These are phyloP conservation scores for Parnassius orleans DNA, from an alignment of 2,888 invertebrate species.

Conservation along the genomic window DNA sequence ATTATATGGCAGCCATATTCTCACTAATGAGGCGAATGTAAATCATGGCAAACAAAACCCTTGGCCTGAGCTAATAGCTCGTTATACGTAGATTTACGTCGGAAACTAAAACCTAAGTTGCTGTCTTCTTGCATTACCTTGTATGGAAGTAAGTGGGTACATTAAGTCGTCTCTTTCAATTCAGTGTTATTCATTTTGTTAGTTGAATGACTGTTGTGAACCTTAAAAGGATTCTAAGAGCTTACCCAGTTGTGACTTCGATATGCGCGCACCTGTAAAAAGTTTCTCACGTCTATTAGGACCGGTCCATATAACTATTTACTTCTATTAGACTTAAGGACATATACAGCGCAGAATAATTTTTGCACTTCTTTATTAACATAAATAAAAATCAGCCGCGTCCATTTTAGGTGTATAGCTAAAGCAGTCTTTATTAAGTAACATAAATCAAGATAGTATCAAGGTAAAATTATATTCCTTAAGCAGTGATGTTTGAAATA, in stretches of 20 bases:
- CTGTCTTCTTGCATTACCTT: conserved; percentile 18
- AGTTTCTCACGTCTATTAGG: conserved; percentile 18
- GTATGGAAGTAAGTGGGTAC: conserved; percentile 17
- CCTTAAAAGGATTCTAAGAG: conserved; percentile 17
- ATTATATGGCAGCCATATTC: conserved; percentile 1
- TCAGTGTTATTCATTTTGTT: conserved; percentile 26
- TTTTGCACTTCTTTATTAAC: no score
- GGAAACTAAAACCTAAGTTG: conserved; percentile 13
- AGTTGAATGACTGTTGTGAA: conserved; percentile 13
- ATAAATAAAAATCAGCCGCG: no score
- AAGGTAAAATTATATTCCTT: no score
- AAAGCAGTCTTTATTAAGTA: no score
- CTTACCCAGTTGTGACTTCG: conserved; percentile 6
- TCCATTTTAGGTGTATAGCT: no score
- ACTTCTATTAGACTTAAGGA: not conserved
- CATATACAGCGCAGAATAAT: no score
- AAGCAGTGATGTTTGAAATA: no score
- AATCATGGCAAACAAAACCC: conserved; percentile 19
- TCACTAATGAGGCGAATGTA: conserved; percentile 17
- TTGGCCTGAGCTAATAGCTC: conserved; percentile 22
- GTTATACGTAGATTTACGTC: conserved; percentile 24
- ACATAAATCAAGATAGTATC: no score
- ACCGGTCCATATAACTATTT: conserved; percentile 2
- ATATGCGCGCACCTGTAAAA: conserved; percentile 6
- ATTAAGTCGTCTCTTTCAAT: conserved; percentile 25